Conservation (phyloP, 2,888 invertebrate genomes). For the Andrena marginata region DNA sequence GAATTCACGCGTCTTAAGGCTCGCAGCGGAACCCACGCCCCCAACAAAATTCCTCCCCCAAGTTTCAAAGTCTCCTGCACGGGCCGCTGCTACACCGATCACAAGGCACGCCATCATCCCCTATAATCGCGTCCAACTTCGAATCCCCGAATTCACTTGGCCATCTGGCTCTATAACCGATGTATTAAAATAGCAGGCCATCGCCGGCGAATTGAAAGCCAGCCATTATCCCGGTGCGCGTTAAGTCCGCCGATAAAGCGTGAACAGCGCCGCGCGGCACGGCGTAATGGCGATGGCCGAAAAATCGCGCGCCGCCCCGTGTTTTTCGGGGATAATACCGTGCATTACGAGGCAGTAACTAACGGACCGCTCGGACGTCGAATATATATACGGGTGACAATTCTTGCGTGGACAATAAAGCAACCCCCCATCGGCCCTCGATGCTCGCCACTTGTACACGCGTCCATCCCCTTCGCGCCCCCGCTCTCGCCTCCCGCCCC, state of each 20-base stretch:
- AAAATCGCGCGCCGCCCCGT: constrained; percentile 44
- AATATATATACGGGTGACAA: constrained; percentile 45
- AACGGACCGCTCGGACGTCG: constrained; percentile 16
- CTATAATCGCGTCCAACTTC: background rate
- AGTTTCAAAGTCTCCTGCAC: background rate
- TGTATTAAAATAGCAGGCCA: constrained; percentile 12
- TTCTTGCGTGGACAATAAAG: constrained; percentile 67
- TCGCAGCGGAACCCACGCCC: background rate
- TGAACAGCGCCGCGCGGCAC: constrained; percentile 27
- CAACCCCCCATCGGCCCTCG: constrained; percentile 43
- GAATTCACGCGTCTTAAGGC: too few species aligned
- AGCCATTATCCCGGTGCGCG: constrained; percentile 34
- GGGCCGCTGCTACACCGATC: background rate
- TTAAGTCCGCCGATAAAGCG: constrained; percentile 44
- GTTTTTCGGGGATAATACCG: constrained; percentile 54
- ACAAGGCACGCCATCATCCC: background rate
- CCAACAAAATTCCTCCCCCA: background rate
- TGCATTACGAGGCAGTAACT: constrained; percentile 39
- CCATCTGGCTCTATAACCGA: background rate
- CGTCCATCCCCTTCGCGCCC: constrained; percentile 10
- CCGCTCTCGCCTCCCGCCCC: background rate
- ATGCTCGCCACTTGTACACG: constrained; percentile 45
- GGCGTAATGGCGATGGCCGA: constrained; percentile 33
- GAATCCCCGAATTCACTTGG: background rate
- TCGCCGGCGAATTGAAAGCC: constrained; percentile 42